phyloP scores from a whole-genome alignment of 2,888 invertebrate species.

The Digitonthophagus gazella region DNA sequence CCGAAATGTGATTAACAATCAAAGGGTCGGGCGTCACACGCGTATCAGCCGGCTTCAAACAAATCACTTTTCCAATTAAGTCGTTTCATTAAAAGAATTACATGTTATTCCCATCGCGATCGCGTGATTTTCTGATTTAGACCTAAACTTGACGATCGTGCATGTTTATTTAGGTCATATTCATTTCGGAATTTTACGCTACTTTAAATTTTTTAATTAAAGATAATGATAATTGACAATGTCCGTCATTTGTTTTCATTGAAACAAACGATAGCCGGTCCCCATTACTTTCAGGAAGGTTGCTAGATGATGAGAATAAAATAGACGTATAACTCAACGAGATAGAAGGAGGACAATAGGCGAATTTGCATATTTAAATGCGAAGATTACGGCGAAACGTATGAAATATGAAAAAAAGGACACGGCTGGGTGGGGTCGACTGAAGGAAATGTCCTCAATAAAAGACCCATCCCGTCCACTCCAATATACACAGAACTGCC shows the following conservation, averaged over 20 bases:
- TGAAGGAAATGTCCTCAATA: constrained; percentile 37
- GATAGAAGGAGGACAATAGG: constrained; percentile 33
- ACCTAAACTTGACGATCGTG: neutral
- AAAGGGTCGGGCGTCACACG: constrained; percentile 32
- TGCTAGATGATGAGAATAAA: constrained; percentile 1
- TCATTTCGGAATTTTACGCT: neutral
- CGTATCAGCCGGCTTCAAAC: constrained; percentile 31
- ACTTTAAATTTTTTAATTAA: neutral
- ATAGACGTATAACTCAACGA: constrained; percentile 8
- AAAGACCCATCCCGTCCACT: constrained; percentile 36
- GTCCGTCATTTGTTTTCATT: neutral
- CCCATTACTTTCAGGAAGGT: neutral
- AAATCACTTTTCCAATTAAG: constrained; percentile 33
- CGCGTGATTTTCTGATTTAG: constrained; percentile 16
- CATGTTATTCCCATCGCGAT: constrained; percentile 19
- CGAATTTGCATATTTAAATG: constrained; percentile 43
- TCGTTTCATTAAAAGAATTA: constrained; percentile 26
- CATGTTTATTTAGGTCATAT: neutral
- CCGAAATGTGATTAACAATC: constrained; percentile 32
- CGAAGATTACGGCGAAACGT: constrained; percentile 39
- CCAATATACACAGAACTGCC: constrained; percentile 48
- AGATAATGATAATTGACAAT: neutral
- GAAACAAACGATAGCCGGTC: neutral
- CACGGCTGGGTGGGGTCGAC: neutral
- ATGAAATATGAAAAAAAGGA: constrained; percentile 25